Percentiles rank a stretch among this genome's conserved stretches.
Evolutionary conservation across 2,797 vertebrate species (phyloP).

Genomic region (Monodelphis domestica): DNA sequence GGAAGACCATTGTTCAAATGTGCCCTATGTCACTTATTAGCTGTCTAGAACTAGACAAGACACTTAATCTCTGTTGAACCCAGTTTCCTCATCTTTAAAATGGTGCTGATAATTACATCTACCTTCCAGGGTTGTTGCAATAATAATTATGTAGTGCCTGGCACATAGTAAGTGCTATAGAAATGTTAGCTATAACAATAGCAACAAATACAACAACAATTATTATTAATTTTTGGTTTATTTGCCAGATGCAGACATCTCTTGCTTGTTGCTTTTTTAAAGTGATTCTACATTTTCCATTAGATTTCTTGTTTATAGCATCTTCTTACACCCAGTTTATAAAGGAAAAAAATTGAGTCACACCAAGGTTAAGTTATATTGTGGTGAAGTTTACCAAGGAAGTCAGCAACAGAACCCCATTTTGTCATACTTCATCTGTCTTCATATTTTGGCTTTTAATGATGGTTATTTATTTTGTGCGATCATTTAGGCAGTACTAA

Average conservation of each 20-base stretch:
- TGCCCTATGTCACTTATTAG: background rate
- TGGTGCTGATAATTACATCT: background rate
- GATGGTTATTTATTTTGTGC: background rate
- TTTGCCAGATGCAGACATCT: background rate
- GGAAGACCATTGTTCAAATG: background rate
- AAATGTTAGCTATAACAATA: background rate
- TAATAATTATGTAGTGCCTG: background rate
- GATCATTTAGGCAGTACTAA: background rate
- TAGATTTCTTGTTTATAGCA: background rate
- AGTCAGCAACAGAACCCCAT: background rate
- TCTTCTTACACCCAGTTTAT: background rate
- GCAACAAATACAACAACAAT: too few species aligned
- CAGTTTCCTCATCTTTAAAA: background rate
- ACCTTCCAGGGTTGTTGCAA: background rate
- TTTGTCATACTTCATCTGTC: background rate
- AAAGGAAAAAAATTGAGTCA: background rate
- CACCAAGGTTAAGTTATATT: background rate
- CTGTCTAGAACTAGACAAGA: background rate
- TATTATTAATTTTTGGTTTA: background rate
- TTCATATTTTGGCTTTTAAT: background rate
- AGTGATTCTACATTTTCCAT: background rate
- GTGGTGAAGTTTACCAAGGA: background rate
- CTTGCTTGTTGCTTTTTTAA: background rate
- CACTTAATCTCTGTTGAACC: background rate
- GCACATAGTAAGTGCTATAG: background rate